A percentile compares a stretch with the other conserved stretches of the same genome.
Evolutionary conservation across 2,888 invertebrate species (phyloP).

Genomic region (Tipula unca): DNA sequence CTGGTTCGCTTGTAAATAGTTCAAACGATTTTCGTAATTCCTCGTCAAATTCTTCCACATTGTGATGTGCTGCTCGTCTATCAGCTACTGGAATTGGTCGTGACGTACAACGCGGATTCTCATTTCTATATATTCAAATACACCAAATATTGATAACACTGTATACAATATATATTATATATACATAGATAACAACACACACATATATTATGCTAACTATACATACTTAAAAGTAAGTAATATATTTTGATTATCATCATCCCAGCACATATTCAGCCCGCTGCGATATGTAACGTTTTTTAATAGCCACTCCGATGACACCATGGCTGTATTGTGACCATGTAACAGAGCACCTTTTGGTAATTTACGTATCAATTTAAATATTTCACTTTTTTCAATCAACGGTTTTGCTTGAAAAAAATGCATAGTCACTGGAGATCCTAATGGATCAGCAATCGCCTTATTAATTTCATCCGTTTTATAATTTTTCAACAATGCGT

Average conservation of each 20-base stretch:
- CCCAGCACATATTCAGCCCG: constrained; percentile 36
- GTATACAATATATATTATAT: neutral
- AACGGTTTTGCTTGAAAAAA: constrained; percentile 46
- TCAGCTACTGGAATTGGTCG: constrained; percentile 28
- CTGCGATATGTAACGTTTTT: constrained; percentile 45
- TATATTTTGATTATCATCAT: constrained; percentile 36
- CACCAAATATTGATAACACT: no score
- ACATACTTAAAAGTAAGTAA: constrained; percentile 31
- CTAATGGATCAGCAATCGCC: neutral
- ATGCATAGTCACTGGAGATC: constrained; percentile 34
- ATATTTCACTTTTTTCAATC: constrained; percentile 50
- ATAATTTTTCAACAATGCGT: neutral
- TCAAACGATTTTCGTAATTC: constrained; percentile 49
- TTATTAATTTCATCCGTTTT: constrained; percentile 26
- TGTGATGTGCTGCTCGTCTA: constrained; percentile 38
- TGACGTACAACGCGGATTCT: neutral
- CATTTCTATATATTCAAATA: neutral
- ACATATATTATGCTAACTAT: neutral
- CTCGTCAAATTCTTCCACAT: constrained; percentile 44
- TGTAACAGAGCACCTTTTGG: constrained; percentile 54
- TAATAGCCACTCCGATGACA: constrained; percentile 46
- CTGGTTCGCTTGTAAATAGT: constrained; percentile 47
- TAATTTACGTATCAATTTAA: constrained; percentile 48
- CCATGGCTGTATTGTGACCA: constrained; percentile 48
- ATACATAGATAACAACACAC: neutral